Base-by-base conservation (phyloP, 2,797 vertebrate genomes). In the Sarcoramphus papa region DNA sequence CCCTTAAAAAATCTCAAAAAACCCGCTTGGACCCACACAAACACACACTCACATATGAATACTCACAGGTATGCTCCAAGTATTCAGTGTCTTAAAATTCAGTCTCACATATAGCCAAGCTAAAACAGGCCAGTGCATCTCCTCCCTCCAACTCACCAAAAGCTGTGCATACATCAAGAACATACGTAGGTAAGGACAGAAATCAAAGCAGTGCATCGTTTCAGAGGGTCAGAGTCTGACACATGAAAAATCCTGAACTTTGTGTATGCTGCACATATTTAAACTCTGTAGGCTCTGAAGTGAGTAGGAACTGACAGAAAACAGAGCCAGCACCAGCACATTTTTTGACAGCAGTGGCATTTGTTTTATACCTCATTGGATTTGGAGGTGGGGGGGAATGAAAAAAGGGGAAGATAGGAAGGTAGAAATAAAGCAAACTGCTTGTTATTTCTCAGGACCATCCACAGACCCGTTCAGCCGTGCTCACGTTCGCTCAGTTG, bases 331-430 rank as follows among this genome's bases (percentile, higher is more conserved):
- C 33, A 60, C 47, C 41, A 22, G 53, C 35, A 59, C 6, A 23
- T 75, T 84, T 88, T 88, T 57, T 94, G 65, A 92, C 45, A 81
- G 35, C 30, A 18, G n/a, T 72, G 62, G 28, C 60, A 72, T 94
- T 95, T 85, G 19, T 33, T 94, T 76, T 37, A 68, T 35, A 84
- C 28, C 45, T 59, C 64, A 30, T 0, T 67, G 37, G 13, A 85
- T 70, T 68, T 57, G 35, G 18, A 21, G 6, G 9, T 1, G 3
- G 4, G 9, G 12, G 1, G 0, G 18, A 41, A 60, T 37, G 5
- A 87, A 84, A 77, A 77, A 77, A 40, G 2, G 15, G 15, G 14
- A 60, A 48, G 20, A 62, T 7, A 63, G 48, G 22, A 82, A 92
- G 10, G 57, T 25, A 72, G 54, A 69, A 92, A 81, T 57, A 81